These are phyloP conservation scores for Sula dactylatra DNA, from an alignment of 2,113 vertebrate species.

Conservation along the genomic window DNA sequence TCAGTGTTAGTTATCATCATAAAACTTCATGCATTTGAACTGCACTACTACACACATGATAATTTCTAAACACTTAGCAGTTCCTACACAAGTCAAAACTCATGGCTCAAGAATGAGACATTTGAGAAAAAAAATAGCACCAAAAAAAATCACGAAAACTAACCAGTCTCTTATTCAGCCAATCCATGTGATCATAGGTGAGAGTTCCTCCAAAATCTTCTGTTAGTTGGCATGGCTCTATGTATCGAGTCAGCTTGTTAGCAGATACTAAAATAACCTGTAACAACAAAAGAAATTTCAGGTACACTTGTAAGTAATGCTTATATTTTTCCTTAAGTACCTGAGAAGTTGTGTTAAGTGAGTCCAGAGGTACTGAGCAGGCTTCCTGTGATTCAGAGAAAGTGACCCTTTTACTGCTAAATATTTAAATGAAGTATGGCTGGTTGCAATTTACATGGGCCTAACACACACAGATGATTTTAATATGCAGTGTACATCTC, in stretches of 20 bases:
- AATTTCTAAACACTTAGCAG: not conserved
- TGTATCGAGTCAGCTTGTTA: conserved; percentile 96
- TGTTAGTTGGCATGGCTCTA: conserved; percentile 94
- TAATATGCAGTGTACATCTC: not conserved
- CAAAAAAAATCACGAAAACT: conserved; percentile 32
- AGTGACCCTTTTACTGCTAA: not conserved
- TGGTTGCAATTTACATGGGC: not conserved
- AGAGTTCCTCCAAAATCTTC: conserved; percentile 97
- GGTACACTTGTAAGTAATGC: not conserved
- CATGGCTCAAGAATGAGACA: not conserved
- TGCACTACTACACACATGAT: not conserved
- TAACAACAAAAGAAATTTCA: not conserved
- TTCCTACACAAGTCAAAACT: not conserved
- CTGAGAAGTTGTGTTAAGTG: not conserved
- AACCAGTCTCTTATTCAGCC: conserved; percentile 97
- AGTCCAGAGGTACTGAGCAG: not conserved
- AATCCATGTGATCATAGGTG: conserved; percentile 97
- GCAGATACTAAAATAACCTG: conserved; percentile 99
- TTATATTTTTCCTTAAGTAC: not conserved
- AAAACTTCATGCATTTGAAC: not conserved
- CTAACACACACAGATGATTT: not conserved
- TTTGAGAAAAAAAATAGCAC: not conserved
- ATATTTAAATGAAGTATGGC: not conserved
- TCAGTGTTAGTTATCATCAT: not conserved
- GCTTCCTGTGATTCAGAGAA: not conserved